Base-by-base conservation (phyloP, 2,888 invertebrate species). In the Hanleya hanleyi region DNA sequence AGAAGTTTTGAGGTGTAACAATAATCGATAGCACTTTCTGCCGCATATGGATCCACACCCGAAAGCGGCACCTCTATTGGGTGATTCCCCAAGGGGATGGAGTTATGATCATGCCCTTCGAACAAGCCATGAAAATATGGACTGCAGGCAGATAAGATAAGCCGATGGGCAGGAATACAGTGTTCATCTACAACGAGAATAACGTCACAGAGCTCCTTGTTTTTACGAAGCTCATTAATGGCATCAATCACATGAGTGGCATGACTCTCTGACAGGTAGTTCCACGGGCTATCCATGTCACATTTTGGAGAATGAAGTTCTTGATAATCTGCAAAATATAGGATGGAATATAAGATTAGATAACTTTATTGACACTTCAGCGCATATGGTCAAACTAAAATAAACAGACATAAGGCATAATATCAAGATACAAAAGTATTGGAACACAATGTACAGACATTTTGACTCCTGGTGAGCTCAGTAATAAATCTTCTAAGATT, bases 1-100 rank as follows among this genome's bases (percentile, higher is more conserved):
- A 81, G 80, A 12, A 83, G 79, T 7, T 79, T 75, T 1, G 83
- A 81, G 0, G 83, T 83, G 76, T 83, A 83, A 70, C 81, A 83
- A 68, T 81, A 83, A 47, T 83, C 80, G 5, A 83, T 78, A 15
- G 82, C 80, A 32, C 75, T 76, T 57, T 78, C 69, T n/a, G 77
- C 76, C 0, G 82, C 77, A 1, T 69, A 68, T 0, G 76, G 74
- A 57, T 81, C 80, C 0, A 83, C 57, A 9, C 77, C 77, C 0
- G 74, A 57, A 5, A 83, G 67, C 7, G 41, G 36, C 12, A 79
- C 66, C 69, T 82, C 81, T 9, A 57, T 62, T 33, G 38, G 18
- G 64, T 64, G 37, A 64, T 22, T 37, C 32, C 57, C 29, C 9
- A 57, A 26, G 2, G 57, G 57, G 4, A 15, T 22, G 2, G 29